Evolutionary conservation across 1,140 invertebrate genomes (phyloP).

Genomic region (Conus betulinus): DNA sequence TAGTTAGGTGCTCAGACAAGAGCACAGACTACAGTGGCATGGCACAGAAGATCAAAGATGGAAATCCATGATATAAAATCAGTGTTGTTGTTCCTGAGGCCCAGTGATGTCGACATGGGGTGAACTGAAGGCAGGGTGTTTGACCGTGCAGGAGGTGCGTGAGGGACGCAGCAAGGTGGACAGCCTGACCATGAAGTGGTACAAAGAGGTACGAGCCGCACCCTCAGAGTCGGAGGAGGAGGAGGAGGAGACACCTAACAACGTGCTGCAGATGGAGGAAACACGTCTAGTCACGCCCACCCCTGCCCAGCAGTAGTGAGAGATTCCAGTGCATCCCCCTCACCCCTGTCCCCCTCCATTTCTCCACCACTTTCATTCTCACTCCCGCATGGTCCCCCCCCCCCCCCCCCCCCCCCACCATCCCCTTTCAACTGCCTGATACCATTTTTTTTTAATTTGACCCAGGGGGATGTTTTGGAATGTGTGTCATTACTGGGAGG

Average conservation of each 20-base stretch:
- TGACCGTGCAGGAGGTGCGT: slow-evolving; percentile 85
- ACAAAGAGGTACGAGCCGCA: slow-evolving; percentile 82
- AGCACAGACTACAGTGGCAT: no score
- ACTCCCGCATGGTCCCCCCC: no score
- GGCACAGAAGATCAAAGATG: no score
- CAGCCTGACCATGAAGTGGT: slow-evolving; percentile 96
- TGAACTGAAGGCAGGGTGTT: no score
- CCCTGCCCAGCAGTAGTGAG: background rate
- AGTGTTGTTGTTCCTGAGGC: no score
- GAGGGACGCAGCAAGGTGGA: slow-evolving; percentile 98
- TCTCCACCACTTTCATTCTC: no score
- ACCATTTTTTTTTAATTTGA: no score
- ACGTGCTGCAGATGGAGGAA: slow-evolving; percentile 38
- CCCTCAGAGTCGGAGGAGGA: slow-evolving; percentile 69
- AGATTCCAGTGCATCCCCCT: background rate
- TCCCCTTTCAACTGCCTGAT: no score
- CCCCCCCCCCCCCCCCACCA: no score
- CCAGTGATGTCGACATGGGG: no score
- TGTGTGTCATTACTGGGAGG: background rate
- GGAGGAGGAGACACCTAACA: slow-evolving; percentile 41
- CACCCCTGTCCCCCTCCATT: background rate
- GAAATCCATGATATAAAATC: no score
- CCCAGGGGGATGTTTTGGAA: background rate
- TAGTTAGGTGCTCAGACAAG: no score
- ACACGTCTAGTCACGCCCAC: slow-evolving; percentile 21